phyloP scores from a whole-genome alignment of 2,888 invertebrate species.

The Antheraea yamamai region DNA sequence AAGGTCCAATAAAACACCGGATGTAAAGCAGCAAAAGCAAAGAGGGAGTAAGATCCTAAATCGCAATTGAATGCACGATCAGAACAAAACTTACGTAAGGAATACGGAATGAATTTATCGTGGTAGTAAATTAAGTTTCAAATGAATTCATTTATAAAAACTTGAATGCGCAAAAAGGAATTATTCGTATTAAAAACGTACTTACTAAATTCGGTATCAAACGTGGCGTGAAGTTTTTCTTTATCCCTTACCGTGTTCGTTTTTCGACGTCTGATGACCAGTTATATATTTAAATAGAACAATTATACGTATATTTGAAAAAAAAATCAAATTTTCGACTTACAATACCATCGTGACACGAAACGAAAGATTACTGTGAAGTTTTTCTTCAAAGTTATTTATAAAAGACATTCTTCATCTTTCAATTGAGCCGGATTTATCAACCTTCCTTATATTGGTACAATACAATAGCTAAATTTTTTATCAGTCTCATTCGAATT shows the following conservation, averaged over 20 bases:
- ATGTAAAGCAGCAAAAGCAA: constrained; percentile 62
- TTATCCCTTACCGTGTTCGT: too few species aligned
- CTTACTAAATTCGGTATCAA: neutral
- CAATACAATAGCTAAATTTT: constrained; percentile 13
- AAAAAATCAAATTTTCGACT: neutral
- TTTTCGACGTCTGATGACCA: too few species aligned
- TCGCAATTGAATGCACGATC: constrained; percentile 52
- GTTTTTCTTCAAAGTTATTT: neutral
- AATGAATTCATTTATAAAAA: constrained; percentile 14
- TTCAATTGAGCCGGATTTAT: neutral
- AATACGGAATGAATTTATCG: constrained; percentile 54
- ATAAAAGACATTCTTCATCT: neutral
- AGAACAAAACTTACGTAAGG: constrained; percentile 62
- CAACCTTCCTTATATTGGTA: neutral
- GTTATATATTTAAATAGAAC: too few species aligned
- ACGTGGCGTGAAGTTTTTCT: neutral
- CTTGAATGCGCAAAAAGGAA: neutral
- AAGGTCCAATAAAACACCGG: constrained; percentile 64
- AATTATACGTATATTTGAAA: neutral
- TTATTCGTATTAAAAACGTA: neutral
- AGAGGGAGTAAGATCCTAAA: constrained; percentile 55
- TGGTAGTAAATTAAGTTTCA: constrained; percentile 13
- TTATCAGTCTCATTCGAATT: constrained; percentile 4
- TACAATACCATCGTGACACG: neutral
- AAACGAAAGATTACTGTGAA: neutral